Percentiles rank a stretch among this genome's conserved stretches.
These are phyloP conservation scores for Hoplodrina blanda DNA, from an alignment of 2,888 invertebrate species.

Conservation along the genomic window DNA sequence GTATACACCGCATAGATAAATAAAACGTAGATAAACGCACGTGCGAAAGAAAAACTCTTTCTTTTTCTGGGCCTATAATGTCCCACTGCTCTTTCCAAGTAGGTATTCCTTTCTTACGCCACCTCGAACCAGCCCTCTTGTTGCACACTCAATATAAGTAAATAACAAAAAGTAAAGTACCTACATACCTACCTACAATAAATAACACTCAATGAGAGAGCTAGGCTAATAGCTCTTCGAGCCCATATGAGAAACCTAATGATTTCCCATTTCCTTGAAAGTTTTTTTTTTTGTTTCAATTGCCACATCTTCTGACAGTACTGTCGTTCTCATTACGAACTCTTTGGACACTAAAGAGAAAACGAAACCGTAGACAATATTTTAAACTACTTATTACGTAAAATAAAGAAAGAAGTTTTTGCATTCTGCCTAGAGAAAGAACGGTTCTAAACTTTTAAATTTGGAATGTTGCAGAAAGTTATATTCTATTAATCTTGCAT, in stretches of 20 bases:
- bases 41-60: no score
- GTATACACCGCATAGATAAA: no score
- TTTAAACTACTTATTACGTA: constrained; percentile 21
- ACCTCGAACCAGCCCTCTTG: no score
- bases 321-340: constrained; percentile 12
- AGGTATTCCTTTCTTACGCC: no score
- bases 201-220: constrained; percentile 36
- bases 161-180: constrained; percentile 32
- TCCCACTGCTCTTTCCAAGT: no score
- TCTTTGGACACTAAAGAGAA: constrained; percentile 29
- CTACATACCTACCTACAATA: constrained; percentile 9
- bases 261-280: constrained; percentile 51
- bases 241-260: constrained; percentile 37
- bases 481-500: neutral
- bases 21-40: no score
- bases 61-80: no score
- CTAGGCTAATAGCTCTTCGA: constrained; percentile 39
- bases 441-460: neutral
- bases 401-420: constrained; percentile 26
- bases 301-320: constrained; percentile 32
- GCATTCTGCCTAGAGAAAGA: constrained; percentile 15
- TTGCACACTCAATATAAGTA: neutral
- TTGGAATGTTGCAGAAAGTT: constrained; percentile 35
- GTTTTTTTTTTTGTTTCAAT: constrained; percentile 22
- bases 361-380: constrained; percentile 7